Conservation (phyloP, 2,113 vertebrate genomes). For the Syngnathus scovelli region DNA sequence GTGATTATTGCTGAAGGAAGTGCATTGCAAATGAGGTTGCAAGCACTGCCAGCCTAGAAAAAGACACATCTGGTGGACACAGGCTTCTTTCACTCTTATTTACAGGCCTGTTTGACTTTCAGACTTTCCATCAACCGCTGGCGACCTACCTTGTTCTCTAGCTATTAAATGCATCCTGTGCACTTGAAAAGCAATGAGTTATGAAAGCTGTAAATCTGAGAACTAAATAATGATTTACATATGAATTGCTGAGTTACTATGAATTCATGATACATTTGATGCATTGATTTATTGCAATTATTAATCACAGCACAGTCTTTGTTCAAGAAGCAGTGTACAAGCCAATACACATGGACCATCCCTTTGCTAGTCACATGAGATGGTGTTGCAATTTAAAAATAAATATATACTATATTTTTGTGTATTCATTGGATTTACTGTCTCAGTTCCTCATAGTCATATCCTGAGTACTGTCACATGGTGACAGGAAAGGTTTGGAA, state of each 20-base stretch:
- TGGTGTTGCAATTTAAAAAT: not conserved
- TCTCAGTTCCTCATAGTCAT: not conserved
- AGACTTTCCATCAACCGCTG: not conserved
- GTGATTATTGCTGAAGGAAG: not conserved
- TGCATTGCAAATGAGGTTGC: not conserved
- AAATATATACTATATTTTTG: not conserved
- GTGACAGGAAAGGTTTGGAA: not conserved
- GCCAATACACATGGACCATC: too few species aligned
- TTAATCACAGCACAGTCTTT: not conserved
- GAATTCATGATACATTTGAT: not conserved
- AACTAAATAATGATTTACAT: not conserved
- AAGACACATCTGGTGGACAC: conserved; percentile 3
- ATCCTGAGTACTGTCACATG: not conserved
- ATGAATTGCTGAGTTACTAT: not conserved
- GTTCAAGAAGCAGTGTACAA: not conserved
- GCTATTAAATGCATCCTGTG: not conserved
- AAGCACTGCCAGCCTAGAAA: not conserved
- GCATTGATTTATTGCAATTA: not conserved
- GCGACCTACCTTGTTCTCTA: not conserved
- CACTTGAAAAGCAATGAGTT: not conserved
- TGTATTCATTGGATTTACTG: not conserved
- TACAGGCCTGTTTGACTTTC: not conserved
- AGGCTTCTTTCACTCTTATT: not conserved
- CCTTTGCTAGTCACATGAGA: not conserved
- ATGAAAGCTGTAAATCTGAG: not conserved